phyloP scores from a whole-genome alignment of 2,113 vertebrate genomes.

The Oryzias javanicus region DNA sequence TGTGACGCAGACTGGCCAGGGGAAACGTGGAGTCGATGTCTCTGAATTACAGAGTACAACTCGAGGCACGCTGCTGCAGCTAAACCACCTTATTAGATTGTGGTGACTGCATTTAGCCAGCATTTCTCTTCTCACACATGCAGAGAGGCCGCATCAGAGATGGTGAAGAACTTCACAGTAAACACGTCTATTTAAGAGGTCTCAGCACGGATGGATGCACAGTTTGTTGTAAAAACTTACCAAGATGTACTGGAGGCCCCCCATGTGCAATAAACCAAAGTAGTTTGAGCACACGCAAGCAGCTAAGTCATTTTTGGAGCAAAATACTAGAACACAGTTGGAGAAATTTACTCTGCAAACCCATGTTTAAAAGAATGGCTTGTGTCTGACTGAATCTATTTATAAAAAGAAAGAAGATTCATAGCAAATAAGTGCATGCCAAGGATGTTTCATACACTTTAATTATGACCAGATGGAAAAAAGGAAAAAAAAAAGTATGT shows the following conservation, averaged over 20 bases:
- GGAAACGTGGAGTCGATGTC: slow-evolving; percentile 55
- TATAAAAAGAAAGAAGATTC: too few relatives aligned
- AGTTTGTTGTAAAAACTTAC: slow-evolving; percentile 40
- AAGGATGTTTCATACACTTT: too few relatives aligned
- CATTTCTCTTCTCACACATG: slow-evolving; percentile 66
- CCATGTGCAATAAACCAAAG: slow-evolving; percentile 27
- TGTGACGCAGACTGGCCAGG: slow-evolving; percentile 69
- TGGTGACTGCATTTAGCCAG: slow-evolving; percentile 67
- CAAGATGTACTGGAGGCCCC: slow-evolving; percentile 27
- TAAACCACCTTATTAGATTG: slow-evolving; percentile 72
- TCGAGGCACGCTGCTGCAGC: slow-evolving; percentile 50
- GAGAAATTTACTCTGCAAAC: too few relatives aligned
- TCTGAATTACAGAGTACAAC: slow-evolving; percentile 69
- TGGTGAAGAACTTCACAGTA: slow-evolving; percentile 66
- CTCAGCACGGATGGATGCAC: slow-evolving; percentile 36
- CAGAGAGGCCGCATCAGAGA: slow-evolving; percentile 65
- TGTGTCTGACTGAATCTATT: too few relatives aligned
- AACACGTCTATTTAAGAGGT: slow-evolving; percentile 58
- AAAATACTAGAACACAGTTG: too few relatives aligned
- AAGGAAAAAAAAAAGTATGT: too few relatives aligned
- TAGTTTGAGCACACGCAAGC: too few relatives aligned
- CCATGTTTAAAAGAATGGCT: too few relatives aligned
- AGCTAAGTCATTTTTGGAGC: too few relatives aligned
- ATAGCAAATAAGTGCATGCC: too few relatives aligned
- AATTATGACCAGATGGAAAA: too few relatives aligned